Evolutionary conservation across 2,113 vertebrate genomes (phyloP).

Genomic region (Trichechus manatus): DNA sequence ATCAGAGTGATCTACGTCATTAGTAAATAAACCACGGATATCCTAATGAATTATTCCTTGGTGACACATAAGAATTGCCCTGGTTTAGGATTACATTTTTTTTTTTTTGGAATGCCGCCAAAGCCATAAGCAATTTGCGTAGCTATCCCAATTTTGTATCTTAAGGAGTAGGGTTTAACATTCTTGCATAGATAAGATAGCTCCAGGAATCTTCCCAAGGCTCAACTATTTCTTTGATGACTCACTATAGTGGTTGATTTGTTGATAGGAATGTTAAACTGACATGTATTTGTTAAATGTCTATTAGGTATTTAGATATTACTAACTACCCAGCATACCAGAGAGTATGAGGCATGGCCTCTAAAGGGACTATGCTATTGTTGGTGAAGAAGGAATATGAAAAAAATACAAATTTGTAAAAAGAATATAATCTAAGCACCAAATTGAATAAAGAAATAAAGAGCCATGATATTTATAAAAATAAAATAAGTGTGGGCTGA

Average conservation of each 20-base stretch:
- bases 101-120: conserved; percentile 63
- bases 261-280: conserved; percentile 28
- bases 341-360: not conserved
- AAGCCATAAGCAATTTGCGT: conserved; percentile 39
- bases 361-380: not conserved
- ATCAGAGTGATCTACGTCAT: conserved; percentile 12
- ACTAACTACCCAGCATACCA: not conserved
- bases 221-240: conserved; percentile 63
- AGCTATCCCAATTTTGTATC: conserved; percentile 61
- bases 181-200: conserved; percentile 71
- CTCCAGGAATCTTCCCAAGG: conserved; percentile 47
- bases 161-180: conserved; percentile 63
- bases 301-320: conserved; percentile 34
- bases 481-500: not conserved
- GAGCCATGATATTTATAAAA: not conserved
- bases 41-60: conserved; percentile 46
- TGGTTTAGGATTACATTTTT: not conserved
- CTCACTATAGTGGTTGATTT: conserved; percentile 27
- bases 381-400: conserved; percentile 46
- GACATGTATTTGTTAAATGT: conserved; percentile 45
- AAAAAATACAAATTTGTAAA: not conserved
- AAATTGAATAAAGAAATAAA: not conserved
- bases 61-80: conserved; percentile 50
- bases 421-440: not conserved
- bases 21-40: conserved; percentile 50